These are phyloP conservation scores for Danio kyathit DNA, from an alignment of 2,797 vertebrate genomes.

Conservation along the genomic window DNA sequence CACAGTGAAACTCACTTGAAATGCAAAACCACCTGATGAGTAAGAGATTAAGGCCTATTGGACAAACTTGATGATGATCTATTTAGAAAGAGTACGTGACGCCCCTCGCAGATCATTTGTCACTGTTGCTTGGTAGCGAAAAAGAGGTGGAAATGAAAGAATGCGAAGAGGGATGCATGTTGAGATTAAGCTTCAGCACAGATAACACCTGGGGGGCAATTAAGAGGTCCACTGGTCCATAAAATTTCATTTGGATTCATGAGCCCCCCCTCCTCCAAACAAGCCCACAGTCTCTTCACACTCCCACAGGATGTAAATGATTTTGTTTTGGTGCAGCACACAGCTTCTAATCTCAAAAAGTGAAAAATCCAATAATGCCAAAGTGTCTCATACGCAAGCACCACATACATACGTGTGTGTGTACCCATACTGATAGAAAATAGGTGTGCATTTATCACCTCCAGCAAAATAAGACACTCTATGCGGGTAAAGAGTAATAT, in stretches of 20 bases:
- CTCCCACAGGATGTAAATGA: conserved; percentile 52
- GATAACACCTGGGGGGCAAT: conserved; percentile 91
- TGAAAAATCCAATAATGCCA: conserved; percentile 57
- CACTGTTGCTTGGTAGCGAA: conserved; percentile 13
- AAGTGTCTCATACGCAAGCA: conserved; percentile 53
- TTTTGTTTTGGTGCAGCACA: conserved; percentile 60
- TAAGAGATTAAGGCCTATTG: not conserved
- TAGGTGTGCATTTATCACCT: conserved; percentile 53
- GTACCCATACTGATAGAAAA: conserved; percentile 42
- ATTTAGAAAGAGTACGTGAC: conserved; percentile 21
- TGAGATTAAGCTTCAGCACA: conserved; percentile 85
- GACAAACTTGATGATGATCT: conserved; percentile 15
- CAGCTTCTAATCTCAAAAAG: conserved; percentile 65
- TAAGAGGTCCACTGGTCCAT: conserved; percentile 93
- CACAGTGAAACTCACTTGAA: not conserved
- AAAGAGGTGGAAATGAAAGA: conserved; percentile 64
- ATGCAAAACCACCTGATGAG: not conserved
- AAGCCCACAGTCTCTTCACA: conserved; percentile 52
- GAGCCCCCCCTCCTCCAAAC: conserved; percentile 64
- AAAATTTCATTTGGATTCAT: conserved; percentile 91
- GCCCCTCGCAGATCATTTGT: conserved; percentile 13
- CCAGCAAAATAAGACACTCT: conserved; percentile 33
- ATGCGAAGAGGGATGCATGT: conserved; percentile 82
- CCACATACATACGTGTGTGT: conserved; percentile 39
- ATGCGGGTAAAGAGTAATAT: conserved; percentile 28